Conservation (phyloP, 2,888 invertebrate genomes). For the Amphipyra tragopoginis region DNA sequence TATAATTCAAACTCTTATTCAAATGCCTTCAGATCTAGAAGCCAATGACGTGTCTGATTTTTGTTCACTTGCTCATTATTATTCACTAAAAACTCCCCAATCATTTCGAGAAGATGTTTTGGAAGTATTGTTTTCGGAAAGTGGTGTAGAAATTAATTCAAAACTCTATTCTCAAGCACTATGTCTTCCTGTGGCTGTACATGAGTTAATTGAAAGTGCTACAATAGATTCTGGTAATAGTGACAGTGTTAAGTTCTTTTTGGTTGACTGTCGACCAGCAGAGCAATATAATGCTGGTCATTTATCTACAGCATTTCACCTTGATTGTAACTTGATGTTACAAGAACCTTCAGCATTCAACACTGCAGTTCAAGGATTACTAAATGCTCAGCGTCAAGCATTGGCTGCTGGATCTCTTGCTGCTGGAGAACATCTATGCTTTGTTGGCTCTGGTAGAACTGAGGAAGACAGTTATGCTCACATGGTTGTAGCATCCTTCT, state of each 20-base stretch:
- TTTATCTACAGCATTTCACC: slow-evolving; percentile 98
- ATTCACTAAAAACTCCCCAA: slow-evolving; percentile 97
- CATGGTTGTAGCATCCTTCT: slow-evolving; percentile 99
- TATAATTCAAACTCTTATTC: slow-evolving; percentile 92
- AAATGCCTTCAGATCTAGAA: slow-evolving; percentile 96
- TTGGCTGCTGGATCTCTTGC: slow-evolving; percentile 96
- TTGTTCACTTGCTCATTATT: slow-evolving; percentile 98
- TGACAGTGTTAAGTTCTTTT: slow-evolving; percentile 95
- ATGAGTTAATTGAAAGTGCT: slow-evolving; percentile 96
- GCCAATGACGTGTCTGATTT: slow-evolving; percentile 99
- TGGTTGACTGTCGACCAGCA: slow-evolving; percentile 98
- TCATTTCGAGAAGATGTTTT: slow-evolving; percentile 96
- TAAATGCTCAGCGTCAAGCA: slow-evolving; percentile 96
- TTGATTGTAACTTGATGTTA: slow-evolving; percentile 99
- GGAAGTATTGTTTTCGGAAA: slow-evolving; percentile 91
- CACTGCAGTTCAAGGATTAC: slow-evolving; percentile 97
- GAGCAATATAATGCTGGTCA: slow-evolving; percentile 99
- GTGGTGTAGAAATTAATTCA: slow-evolving; percentile 90
- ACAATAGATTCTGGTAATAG: slow-evolving; percentile 91
- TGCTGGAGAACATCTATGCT: slow-evolving; percentile 96
- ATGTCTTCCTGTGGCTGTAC: slow-evolving; percentile 98
- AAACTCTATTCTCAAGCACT: slow-evolving; percentile 94
- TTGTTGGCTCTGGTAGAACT: slow-evolving; percentile 97
- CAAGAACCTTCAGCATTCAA: slow-evolving; percentile 98
- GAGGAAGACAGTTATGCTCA: slow-evolving; percentile 99